Percentiles rank a stretch among this genome's conserved stretches.
phyloP scores from a whole-genome alignment of 2,797 vertebrate genomes.

The Schizothorax lantsangensis region DNA sequence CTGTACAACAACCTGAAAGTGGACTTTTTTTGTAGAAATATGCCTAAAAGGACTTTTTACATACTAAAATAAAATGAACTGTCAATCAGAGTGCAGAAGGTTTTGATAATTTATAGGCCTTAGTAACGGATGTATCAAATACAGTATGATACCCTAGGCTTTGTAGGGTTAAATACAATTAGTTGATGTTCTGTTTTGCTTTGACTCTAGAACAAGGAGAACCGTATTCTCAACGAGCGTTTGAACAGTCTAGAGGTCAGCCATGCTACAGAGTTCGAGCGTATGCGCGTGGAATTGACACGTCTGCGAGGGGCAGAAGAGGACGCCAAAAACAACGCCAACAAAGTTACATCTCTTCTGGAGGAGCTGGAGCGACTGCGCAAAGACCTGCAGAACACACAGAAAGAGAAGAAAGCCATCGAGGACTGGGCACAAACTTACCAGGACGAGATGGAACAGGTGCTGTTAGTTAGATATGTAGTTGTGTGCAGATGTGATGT shows the following conservation, averaged over 20 bases:
- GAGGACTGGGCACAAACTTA: slow-evolving; percentile 90
- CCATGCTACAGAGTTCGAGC: slow-evolving; percentile 86
- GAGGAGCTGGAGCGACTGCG: slow-evolving; percentile 90
- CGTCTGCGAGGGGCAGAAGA: slow-evolving; percentile 88
- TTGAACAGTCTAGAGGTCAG: slow-evolving; percentile 82
- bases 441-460: slow-evolving; percentile 90
- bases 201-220: slow-evolving; percentile 85
- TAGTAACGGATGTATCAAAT: neutral
- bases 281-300: slow-evolving; percentile 83
- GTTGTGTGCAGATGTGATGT: neutral
- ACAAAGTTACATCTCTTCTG: slow-evolving; percentile 83
- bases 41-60: neutral
- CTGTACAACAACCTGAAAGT: no score
- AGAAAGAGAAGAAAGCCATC: slow-evolving; percentile 90
- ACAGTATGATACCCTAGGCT: neutral
- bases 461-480: slow-evolving; percentile 57
- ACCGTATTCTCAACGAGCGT: slow-evolving; percentile 84
- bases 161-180: neutral
- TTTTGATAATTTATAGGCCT: neutral
- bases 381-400: slow-evolving; percentile 87
- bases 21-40: neutral
- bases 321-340: slow-evolving; percentile 87
- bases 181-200: neutral
- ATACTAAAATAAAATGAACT: neutral
- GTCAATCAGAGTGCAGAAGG: neutral